Evolutionary conservation across 2,888 invertebrate species (phyloP).

Genomic region (Nebria brevicollis): DNA sequence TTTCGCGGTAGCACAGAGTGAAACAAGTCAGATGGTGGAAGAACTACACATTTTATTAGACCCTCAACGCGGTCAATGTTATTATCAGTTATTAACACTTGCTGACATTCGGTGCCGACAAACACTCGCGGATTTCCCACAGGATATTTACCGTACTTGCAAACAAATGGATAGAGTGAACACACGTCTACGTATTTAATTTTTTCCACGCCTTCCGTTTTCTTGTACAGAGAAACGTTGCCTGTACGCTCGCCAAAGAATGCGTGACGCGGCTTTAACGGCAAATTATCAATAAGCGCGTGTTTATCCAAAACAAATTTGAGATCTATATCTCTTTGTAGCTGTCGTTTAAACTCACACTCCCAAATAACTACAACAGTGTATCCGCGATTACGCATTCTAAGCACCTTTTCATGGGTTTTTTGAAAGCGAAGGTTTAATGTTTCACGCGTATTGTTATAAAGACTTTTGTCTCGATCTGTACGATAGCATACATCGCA

Average conservation of each 20-base stretch:
- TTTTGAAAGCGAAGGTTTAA: background rate
- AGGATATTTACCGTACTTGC: constrained; percentile 7
- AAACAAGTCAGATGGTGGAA: constrained; percentile 48
- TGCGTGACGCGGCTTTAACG: too few species aligned
- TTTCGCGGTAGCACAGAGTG: constrained; percentile 50
- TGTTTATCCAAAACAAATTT: too few species aligned
- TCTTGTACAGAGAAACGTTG: constrained; percentile 33
- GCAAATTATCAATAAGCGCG: too few species aligned
- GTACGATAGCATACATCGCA: background rate
- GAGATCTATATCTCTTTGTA: too few species aligned
- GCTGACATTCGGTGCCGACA: constrained; percentile 44
- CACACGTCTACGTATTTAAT: constrained; percentile 51
- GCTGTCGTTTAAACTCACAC: too few species aligned
- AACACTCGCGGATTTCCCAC: constrained; percentile 50
- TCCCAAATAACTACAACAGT: too few species aligned
- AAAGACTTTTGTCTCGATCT: background rate
- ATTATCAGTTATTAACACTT: constrained; percentile 3
- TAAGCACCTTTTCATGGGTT: background rate
- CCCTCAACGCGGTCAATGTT: constrained; percentile 12
- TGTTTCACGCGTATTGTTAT: background rate
- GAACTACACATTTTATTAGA: constrained; percentile 17
- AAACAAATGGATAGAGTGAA: constrained; percentile 49
- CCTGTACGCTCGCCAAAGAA: too few species aligned
- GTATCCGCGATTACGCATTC: constrained; percentile 18
- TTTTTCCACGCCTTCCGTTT: constrained; percentile 14